Evolutionary conservation across 2,113 vertebrate genomes (phyloP).

Genomic region (Peucedramus taeniatus): DNA sequence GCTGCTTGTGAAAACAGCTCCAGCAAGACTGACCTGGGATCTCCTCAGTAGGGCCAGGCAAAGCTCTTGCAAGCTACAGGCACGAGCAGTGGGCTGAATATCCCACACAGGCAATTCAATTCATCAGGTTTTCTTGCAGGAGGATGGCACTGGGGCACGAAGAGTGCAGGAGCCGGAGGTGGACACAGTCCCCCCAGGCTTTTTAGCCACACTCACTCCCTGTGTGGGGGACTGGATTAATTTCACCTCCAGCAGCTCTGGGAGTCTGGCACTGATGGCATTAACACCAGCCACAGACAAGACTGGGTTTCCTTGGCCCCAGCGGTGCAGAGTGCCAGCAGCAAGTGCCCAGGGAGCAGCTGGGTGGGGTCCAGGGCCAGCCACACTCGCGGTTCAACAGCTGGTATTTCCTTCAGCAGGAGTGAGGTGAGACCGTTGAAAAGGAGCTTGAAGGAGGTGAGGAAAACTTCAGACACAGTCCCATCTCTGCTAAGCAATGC

Average conservation of each 20-base stretch:
- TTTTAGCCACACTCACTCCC: not conserved
- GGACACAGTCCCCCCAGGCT: not conserved
- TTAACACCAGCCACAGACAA: not conserved
- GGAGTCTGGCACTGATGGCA: not conserved
- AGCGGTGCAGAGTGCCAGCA: fast-evolving
- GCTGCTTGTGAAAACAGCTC: not conserved
- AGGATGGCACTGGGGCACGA: fast-evolving
- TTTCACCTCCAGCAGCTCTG: not conserved
- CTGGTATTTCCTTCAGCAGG: not conserved
- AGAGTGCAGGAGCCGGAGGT: fast-evolving
- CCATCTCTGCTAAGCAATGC: not conserved
- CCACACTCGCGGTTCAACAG: not conserved
- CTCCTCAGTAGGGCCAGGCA: not conserved
- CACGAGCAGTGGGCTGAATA: not conserved
- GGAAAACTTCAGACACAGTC: not conserved
- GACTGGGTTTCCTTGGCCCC: not conserved
- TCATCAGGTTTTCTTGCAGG: not conserved
- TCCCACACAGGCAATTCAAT: fast-evolving
- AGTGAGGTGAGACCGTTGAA: not conserved
- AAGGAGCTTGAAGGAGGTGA: not conserved
- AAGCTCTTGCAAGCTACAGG: not conserved
- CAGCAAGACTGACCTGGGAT: not conserved
- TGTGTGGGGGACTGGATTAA: fast-evolving
- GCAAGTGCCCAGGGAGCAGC: not conserved
- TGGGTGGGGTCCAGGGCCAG: not conserved